These are phyloP conservation scores for Dascillus cervinus DNA, from an alignment of 2,888 invertebrate species.

Conservation along the genomic window DNA sequence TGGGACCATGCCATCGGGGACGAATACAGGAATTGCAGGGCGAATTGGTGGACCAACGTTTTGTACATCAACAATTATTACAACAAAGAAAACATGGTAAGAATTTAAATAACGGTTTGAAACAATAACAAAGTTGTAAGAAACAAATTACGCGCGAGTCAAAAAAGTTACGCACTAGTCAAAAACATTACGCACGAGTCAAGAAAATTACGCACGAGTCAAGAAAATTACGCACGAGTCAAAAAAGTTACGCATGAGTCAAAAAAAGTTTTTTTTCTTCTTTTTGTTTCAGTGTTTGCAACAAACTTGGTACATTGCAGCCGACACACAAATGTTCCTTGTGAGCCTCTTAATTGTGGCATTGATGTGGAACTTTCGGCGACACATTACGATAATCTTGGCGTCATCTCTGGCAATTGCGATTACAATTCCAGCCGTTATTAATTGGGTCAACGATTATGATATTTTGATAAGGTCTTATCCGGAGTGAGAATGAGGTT, in stretches of 20 bases:
- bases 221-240: too few species aligned
- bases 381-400: conserved; percentile 18
- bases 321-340: conserved; percentile 33
- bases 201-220: too few species aligned
- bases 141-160: too few species aligned
- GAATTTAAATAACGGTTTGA: too few species aligned
- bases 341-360: conserved; percentile 25
- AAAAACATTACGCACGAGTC: too few species aligned
- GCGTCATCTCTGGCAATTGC: conserved; percentile 19
- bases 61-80: conserved; percentile 26
- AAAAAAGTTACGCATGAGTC: too few species aligned
- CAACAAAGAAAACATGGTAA: conserved; percentile 24
- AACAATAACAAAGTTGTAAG: too few species aligned
- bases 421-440: conserved; percentile 24
- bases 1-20: conserved; percentile 23
- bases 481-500: conserved; percentile 25
- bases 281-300: conserved; percentile 30
- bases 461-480: conserved; percentile 24
- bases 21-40: conserved; percentile 24
- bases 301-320: conserved; percentile 35
- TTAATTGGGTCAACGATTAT: conserved; percentile 28
- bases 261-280: too few species aligned
- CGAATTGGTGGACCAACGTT: conserved; percentile 28
- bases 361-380: conserved; percentile 23
- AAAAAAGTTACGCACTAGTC: too few species aligned